These are phyloP conservation scores for Myotis findleyi DNA, from an alignment of 2,797 vertebrate genomes.

Conservation along the genomic window DNA sequence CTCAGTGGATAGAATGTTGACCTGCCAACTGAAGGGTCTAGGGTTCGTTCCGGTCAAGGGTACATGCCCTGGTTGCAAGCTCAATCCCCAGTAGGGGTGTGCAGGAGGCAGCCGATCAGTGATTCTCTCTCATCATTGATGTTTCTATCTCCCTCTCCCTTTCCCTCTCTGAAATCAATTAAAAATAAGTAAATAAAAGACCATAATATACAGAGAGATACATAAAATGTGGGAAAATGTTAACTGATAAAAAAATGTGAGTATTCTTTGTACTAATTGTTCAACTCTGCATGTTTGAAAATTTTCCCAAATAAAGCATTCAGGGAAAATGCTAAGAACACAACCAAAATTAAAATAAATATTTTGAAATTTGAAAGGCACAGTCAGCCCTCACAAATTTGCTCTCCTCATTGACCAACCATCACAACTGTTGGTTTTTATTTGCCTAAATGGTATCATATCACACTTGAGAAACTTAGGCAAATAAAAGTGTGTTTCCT, in stretches of 20 bases:
- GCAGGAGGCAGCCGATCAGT: too few relatives aligned
- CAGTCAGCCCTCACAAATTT: background rate
- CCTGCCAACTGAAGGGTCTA: too few relatives aligned
- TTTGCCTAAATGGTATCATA: background rate
- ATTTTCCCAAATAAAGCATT: background rate
- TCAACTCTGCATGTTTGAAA: conserved; percentile 16
- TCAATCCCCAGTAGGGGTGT: too few relatives aligned
- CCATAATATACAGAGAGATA: background rate
- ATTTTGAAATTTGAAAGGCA: background rate
- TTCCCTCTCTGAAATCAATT: too few relatives aligned
- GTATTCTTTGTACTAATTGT: background rate
- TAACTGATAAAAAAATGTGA: background rate
- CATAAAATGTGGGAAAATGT: background rate
- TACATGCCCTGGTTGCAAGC: too few relatives aligned
- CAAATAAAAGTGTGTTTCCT: conserved; percentile 41
- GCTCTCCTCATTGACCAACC: background rate
- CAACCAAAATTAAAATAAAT: background rate
- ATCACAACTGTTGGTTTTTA: background rate
- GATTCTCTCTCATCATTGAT: too few relatives aligned
- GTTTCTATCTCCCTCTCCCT: too few relatives aligned
- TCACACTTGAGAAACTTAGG: background rate
- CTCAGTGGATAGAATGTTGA: too few relatives aligned
- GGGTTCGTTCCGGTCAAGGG: too few relatives aligned
- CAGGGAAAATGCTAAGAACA: background rate
- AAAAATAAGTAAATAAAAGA: background rate